A percentile compares a stretch with the other conserved stretches of the same genome.
These are phyloP conservation scores for Taurulus bubalis DNA, from an alignment of 2,113 vertebrate genomes.

Conservation along the genomic window DNA sequence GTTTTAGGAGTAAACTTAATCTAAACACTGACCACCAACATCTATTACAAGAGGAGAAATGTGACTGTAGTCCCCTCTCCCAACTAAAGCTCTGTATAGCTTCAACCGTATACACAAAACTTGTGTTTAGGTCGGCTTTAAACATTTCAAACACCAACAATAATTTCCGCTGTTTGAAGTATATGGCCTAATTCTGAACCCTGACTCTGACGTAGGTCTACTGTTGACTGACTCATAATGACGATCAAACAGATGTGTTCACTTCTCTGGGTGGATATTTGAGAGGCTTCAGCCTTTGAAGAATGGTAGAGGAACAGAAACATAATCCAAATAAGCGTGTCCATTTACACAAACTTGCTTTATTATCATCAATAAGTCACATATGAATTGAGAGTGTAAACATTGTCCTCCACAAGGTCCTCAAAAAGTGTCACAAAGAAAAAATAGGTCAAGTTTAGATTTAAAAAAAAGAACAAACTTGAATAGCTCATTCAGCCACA, in stretches of 20 bases:
- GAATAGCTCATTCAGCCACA: constrained; percentile 15
- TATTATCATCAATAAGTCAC: constrained; percentile 15
- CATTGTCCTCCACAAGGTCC: neutral
- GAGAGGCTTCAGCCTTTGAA: neutral
- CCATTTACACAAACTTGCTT: constrained; percentile 8
- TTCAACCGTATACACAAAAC: constrained; percentile 30
- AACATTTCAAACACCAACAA: constrained; percentile 14
- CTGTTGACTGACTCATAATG: constrained; percentile 28
- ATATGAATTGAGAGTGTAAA: constrained; percentile 1
- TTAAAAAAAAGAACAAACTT: neutral
- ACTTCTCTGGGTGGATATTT: constrained; percentile 33
- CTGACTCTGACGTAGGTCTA: constrained; percentile 29
- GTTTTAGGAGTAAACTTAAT: constrained; percentile 4
- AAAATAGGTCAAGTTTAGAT: constrained; percentile 2
- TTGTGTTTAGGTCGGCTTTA: constrained; percentile 20
- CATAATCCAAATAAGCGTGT: constrained; percentile 2
- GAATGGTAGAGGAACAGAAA: neutral
- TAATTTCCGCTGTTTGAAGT: constrained; percentile 31
- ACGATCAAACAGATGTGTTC: constrained; percentile 45
- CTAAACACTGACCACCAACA: neutral
- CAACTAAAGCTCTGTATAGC: constrained; percentile 14
- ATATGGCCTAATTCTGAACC: constrained; percentile 48
- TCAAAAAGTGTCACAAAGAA: neutral
- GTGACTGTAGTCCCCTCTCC: neutral
- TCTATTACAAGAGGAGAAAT: neutral